Percentiles rank a stretch among this genome's conserved stretches.
Evolutionary conservation across 2,797 vertebrate species (phyloP).

Genomic region (Spondyliosoma cantharus): DNA sequence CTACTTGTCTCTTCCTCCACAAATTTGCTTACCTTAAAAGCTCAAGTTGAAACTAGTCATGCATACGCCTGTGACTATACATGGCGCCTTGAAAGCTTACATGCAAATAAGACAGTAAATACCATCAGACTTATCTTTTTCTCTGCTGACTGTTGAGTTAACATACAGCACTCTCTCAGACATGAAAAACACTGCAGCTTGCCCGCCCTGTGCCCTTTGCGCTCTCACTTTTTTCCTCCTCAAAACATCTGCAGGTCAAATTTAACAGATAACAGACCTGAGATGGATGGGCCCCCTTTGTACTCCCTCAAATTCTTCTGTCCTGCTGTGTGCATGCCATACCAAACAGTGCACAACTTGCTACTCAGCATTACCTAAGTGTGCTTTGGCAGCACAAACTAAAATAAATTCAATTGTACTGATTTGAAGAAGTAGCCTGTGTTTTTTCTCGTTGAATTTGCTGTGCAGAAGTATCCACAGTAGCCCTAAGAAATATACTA

Average conservation of each 20-base stretch:
- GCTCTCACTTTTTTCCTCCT: conserved; percentile 1
- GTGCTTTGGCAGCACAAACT: too few species aligned
- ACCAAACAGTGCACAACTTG: conserved; percentile 3
- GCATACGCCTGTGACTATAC: not conserved
- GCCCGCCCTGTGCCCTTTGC: not conserved
- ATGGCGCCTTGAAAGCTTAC: not conserved
- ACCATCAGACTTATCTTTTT: conserved; percentile 18
- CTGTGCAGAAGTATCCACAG: not conserved
- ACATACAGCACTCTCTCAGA: not conserved
- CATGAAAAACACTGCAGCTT: not conserved
- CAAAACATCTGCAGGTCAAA: conserved; percentile 38
- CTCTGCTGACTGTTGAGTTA: conserved; percentile 13
- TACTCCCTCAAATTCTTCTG: conserved; percentile 10
- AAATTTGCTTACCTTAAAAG: conserved; percentile 15
- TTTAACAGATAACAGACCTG: conserved; percentile 42
- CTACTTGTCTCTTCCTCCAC: not conserved
- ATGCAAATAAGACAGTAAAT: conserved; percentile 23
- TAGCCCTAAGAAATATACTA: not conserved
- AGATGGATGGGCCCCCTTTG: not conserved
- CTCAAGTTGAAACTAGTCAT: conserved; percentile 17
- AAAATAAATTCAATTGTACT: too few species aligned
- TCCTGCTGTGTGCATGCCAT: conserved; percentile 4
- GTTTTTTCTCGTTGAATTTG: not conserved
- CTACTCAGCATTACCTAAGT: not conserved
- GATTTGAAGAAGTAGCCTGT: not conserved